These are phyloP conservation scores for Oscheius sp. DNA, from an alignment of 2,888 invertebrate genomes.

Conservation along the genomic window DNA sequence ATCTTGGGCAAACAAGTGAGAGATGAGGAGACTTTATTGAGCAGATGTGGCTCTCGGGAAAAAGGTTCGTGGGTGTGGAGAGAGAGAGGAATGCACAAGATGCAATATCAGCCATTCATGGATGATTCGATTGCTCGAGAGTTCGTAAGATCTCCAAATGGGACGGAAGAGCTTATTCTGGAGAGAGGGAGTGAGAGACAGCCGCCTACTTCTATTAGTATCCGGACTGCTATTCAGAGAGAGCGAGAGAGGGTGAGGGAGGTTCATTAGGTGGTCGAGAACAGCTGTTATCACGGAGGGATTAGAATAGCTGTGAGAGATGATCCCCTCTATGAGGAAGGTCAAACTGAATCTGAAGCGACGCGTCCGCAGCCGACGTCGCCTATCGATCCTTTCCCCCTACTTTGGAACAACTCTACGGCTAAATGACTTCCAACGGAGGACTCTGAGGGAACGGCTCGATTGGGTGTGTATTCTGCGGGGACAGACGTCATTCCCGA, in stretches of 20 bases:
- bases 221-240: not conserved
- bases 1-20: constrained; percentile 1
- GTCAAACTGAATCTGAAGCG: constrained; percentile 5
- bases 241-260: not conserved
- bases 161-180: not conserved
- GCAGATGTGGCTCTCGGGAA: constrained; percentile 5
- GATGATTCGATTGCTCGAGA: constrained; percentile 19
- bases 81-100: too few relatives aligned
- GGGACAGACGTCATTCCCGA: constrained; percentile 5
- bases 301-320: not conserved
- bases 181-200: not conserved
- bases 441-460: not conserved
- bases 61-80: too few relatives aligned
- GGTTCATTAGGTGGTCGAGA: not conserved
- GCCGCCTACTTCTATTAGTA: not conserved
- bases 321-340: not conserved
- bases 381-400: constrained; percentile 21
- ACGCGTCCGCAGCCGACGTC: constrained; percentile 19
- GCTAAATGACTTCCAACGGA: constrained; percentile 9
- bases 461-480: too few relatives aligned
- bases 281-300: not conserved
- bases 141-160: constrained; percentile 8
- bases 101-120: constrained; percentile 9
- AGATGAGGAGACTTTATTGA: constrained; percentile 16
- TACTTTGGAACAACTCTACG: constrained; percentile 20